Evolutionary conservation across 2,113 vertebrate species (phyloP).

Genomic region (Crypturellus undulatus): DNA sequence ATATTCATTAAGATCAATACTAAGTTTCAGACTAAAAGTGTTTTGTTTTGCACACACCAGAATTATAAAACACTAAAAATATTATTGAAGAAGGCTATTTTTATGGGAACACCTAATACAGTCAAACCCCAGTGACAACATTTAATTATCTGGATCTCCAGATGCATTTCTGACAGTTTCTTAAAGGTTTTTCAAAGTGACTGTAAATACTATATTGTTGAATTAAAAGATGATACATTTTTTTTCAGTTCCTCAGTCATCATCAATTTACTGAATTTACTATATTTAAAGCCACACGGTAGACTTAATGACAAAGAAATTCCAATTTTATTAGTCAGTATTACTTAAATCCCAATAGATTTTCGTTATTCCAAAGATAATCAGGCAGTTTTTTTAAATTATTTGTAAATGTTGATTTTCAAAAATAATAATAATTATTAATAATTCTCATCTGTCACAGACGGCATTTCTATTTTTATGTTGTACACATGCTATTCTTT

Average conservation of each 20-base stretch:
- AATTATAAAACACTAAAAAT: neutral
- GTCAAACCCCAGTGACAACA: neutral
- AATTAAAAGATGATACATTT: neutral
- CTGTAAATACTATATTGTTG: neutral
- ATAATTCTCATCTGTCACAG: neutral
- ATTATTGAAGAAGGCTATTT: neutral
- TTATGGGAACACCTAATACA: neutral
- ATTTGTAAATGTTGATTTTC: neutral
- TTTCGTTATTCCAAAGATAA: neutral
- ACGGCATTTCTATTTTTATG: slow-evolving; percentile 19
- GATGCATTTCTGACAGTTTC: neutral
- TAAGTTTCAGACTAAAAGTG: neutral
- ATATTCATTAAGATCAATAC: neutral
- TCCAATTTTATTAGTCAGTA: neutral
- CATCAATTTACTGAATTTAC: neutral
- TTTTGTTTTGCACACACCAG: neutral
- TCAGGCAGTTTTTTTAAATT: neutral
- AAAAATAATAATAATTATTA: neutral
- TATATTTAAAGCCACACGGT: neutral
- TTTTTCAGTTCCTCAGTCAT: neutral
- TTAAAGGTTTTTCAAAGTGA: neutral
- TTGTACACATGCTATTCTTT: neutral
- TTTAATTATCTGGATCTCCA: neutral
- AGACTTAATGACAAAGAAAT: neutral
- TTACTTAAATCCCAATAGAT: neutral